Base-by-base conservation (phyloP, 2,888 invertebrate genomes). In the Aphodius sticticus region DNA sequence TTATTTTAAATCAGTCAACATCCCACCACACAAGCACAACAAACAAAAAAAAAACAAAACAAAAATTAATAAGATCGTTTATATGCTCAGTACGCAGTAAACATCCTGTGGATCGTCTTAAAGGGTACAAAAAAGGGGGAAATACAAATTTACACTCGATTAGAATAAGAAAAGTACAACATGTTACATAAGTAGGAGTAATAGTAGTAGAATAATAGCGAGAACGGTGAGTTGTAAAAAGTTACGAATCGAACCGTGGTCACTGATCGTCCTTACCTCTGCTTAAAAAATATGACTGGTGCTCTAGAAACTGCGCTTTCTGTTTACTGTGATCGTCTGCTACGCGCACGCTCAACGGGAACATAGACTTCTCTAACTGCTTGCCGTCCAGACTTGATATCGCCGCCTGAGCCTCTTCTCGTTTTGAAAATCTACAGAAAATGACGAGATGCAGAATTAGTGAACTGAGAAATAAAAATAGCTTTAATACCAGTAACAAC, bases 321-420 rank as follows among this genome's bases (percentile, higher is more conserved):
- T 95, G 95, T 87, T 95, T 94, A 3, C 95, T 95, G 85, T 96
- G 96, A 87, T 96, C 96, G 86, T 96, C 96, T 0, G 96, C 96
- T 84, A 92, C 89, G 74, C 92, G 89, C 35, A 98, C 96, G 83
- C 94, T 93, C 72, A 98, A 91, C 26, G 97, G 95, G 87, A 96
- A 95, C 81, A 94, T 93, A 81, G 95, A 95, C 83, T 96, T 97
- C 84, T 95, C 95, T 77, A 96, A 94, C 89, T 96, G 94, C 82
- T 94, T 94, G 84, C 96, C 96, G 88, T 97, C 96, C 83, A 98
- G 90, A 82, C 94, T 94, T 75, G 94, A 93, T 86, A 97, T 97
- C 81, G 98, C 97, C 84, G 95, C 95, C 87, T 96, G 96, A 16
- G 98, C 97, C 88, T 97, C 96, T 87, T 96, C 95, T 79, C 96